A percentile compares a stretch with the other conserved stretches of the same genome.
Conservation (phyloP, 2,113 vertebrate genomes). For the Thymallus thymallus region DNA sequence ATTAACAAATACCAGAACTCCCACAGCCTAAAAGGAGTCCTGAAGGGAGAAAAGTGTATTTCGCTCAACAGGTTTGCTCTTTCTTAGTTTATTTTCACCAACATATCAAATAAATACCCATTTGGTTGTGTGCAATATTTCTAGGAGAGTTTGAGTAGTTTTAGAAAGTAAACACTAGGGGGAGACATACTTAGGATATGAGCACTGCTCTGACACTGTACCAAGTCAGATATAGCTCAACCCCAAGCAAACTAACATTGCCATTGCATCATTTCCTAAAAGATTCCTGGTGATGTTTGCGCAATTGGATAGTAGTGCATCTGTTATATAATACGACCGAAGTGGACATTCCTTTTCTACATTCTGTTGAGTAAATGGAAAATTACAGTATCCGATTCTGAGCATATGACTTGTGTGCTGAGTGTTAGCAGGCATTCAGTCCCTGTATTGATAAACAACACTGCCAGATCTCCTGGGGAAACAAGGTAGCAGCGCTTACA, state of each 20-base stretch:
- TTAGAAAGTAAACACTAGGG: slow-evolving; percentile 37
- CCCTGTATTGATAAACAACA: neutral
- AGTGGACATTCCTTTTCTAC: neutral
- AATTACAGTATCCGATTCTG: neutral
- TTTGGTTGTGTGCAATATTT: neutral
- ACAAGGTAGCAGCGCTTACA: slow-evolving; percentile 51
- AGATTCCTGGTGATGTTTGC: slow-evolving; percentile 34
- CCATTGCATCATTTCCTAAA: slow-evolving; percentile 55
- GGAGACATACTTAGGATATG: slow-evolving; percentile 16
- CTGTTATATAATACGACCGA: slow-evolving; percentile 29
- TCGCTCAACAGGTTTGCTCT: neutral
- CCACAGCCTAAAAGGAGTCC: neutral
- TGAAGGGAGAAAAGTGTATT: neutral
- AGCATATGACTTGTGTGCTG: neutral
- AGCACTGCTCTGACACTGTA: neutral
- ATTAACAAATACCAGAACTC: no score
- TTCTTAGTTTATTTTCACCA: no score
- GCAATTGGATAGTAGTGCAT: slow-evolving; percentile 13
- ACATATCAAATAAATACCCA: no score
- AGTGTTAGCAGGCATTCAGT: no score
- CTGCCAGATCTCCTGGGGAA: neutral
- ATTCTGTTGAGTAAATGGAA: neutral
- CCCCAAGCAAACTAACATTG: slow-evolving; percentile 6
- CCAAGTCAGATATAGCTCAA: no score
- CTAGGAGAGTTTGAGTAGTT: neutral